Evolutionary conservation across 2,888 invertebrate genomes (phyloP), one percentile per base, ranked within the genome.

Genomic region (Drosophila mulleri): DNA sequence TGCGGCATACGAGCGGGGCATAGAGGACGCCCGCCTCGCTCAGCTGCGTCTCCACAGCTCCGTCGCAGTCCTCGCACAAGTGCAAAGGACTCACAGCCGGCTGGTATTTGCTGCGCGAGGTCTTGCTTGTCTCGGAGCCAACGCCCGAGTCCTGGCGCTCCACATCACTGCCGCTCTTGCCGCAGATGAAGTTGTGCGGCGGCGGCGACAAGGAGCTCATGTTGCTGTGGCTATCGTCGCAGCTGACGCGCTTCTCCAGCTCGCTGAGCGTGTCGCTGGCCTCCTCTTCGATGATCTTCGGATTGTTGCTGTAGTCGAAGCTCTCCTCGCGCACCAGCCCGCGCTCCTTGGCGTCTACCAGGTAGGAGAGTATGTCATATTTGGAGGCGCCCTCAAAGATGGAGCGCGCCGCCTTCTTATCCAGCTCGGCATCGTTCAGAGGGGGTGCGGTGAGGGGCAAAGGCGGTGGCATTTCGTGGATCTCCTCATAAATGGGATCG

Each of bases 71-170:
- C 93, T 97, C 97, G 91, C 98, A 98, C 37, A 95, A 91, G 88
- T 93, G 96, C 93, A 94, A 96, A 92, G 93, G 95, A 92, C 93
- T 94, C 91, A 86, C 82, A 2, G 88, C 53, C 2, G 84, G 82
- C 37, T 96, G 94, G 82, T 95, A 94, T 91, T 95, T 94, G 91
- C 96, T 96, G 84, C 97, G 94, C 64, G 97, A 96, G 65, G 96
- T 96, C 92, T 97, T 97, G 91, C 97, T 97, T 9, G 98, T 98
- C 92, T 98, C 98, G 5, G 97, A 97, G 56, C 98, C 98, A 2
- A 98, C 98, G 3, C 98, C 98, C 20, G 98, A 98, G 92, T 98
- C 98, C 90, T 98, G 98, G 78, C 98, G 94, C 93, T 98, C 98
- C 80, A 98, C 96, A 92, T 98, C 97, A 66, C 90, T 91, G n/a